These are phyloP conservation scores for Noctua janthe DNA, from an alignment of 2,888 invertebrate species.

Conservation along the genomic window DNA sequence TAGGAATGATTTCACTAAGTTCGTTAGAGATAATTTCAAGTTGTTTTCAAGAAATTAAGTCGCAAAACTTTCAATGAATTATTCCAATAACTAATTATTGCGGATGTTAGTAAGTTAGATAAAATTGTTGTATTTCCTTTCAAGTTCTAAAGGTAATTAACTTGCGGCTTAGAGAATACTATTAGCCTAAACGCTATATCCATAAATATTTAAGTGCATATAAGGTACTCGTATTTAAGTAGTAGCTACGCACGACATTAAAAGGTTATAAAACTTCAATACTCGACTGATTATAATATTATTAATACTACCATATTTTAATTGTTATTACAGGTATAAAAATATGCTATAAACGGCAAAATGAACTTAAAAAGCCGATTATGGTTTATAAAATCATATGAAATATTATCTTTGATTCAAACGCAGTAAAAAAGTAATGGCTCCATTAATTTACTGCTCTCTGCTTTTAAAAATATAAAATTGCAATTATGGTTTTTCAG, in stretches of 20 bases:
- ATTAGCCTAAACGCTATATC: background rate
- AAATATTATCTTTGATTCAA: constrained; percentile 51
- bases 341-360: constrained; percentile 20
- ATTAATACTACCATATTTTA: constrained; percentile 23
- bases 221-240: background rate
- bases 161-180: too few relatives aligned
- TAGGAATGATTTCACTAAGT: too few relatives aligned
- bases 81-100: background rate
- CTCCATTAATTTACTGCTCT: constrained; percentile 42
- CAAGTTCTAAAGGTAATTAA: too few relatives aligned
- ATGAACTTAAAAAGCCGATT: constrained; percentile 20
- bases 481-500: constrained; percentile 2
- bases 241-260: background rate
- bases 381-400: constrained; percentile 44
- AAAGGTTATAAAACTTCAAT: background rate
- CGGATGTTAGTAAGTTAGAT: background rate
- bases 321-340: constrained; percentile 46
- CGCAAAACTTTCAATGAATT: background rate
- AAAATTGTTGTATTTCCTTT: background rate
- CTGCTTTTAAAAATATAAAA: constrained; percentile 13
- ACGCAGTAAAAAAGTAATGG: constrained; percentile 54
- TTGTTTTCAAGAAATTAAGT: background rate
- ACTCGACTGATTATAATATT: background rate
- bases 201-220: background rate
- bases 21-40: too few relatives aligned